phyloP scores from a whole-genome alignment of 2,888 invertebrate genomes.

The Drosophila subsilvestris region DNA sequence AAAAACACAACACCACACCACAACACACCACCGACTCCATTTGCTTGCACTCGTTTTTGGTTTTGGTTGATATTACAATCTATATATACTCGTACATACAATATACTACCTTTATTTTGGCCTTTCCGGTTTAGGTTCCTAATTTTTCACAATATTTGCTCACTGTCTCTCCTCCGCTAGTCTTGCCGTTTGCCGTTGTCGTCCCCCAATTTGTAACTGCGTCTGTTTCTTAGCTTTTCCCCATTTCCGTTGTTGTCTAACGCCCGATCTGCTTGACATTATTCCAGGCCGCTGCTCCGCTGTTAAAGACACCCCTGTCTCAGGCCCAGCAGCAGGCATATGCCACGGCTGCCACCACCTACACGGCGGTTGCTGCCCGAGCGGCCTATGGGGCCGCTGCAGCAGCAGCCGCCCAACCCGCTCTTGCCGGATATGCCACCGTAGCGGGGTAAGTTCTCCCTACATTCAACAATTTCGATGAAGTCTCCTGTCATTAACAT shows the following conservation, averaged over 20 bases:
- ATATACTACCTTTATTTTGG: slow-evolving; percentile 3
- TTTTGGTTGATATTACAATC: slow-evolving; percentile 31
- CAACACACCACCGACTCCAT: slow-evolving; percentile 44
- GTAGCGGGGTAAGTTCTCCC: slow-evolving; percentile 87
- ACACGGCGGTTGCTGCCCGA: slow-evolving; percentile 93
- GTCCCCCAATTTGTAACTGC: slow-evolving; percentile 26
- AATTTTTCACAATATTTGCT: slow-evolving; percentile 67
- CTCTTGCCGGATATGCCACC: slow-evolving; percentile 89
- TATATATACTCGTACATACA: slow-evolving; percentile 7
- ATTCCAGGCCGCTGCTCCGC: slow-evolving; percentile 89
- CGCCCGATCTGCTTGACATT: slow-evolving; percentile 56
- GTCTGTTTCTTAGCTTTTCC: slow-evolving; percentile 33
- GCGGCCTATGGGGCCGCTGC: slow-evolving; percentile 92
- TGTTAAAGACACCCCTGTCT: slow-evolving; percentile 92
- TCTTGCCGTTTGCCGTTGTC: slow-evolving; percentile 75
- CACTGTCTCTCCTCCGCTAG: slow-evolving; percentile 59
- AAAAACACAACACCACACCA: slow-evolving; percentile 5
- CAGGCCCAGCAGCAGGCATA: slow-evolving; percentile 94
- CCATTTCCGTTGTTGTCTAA: slow-evolving; percentile 26
- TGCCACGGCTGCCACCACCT: slow-evolving; percentile 94
- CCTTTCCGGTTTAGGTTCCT: slow-evolving; percentile 65
- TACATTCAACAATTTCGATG: slow-evolving; percentile 9
- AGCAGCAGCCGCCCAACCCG: slow-evolving; percentile 85
- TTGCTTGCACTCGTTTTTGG: slow-evolving; percentile 59
- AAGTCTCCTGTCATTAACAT: background rate